A percentile compares a stretch with the other conserved stretches of the same genome.
phyloP scores from a whole-genome alignment of 1,140 invertebrate genomes.

The Campodea augens region DNA sequence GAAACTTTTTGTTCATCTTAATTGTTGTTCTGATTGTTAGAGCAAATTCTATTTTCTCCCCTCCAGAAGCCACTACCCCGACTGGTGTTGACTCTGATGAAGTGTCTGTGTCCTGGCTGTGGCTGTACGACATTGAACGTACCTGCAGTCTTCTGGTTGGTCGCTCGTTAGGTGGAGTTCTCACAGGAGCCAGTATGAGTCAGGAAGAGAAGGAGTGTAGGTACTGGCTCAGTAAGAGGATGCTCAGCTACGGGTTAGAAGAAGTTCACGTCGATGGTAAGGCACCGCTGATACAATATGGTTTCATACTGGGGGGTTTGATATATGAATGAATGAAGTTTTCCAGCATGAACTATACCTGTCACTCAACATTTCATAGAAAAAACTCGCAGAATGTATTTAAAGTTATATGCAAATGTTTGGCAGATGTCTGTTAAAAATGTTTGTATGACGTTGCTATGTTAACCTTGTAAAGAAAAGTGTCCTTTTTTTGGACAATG shows the following conservation, averaged over 20 bases:
- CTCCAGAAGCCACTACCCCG: constrained; percentile 25
- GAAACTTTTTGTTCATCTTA: too few species aligned
- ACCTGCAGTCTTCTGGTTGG: constrained; percentile 38
- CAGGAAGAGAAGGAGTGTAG: constrained; percentile 27
- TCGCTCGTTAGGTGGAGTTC: constrained; percentile 34
- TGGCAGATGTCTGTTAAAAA: too few species aligned
- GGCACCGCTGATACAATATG: constrained; percentile 14
- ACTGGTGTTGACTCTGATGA: constrained; percentile 20
- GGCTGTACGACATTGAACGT: constrained; percentile 40
- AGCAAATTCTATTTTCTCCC: too few species aligned
- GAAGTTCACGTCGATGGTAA: constrained; percentile 9
- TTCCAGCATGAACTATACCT: background rate
- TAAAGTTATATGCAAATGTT: too few species aligned
- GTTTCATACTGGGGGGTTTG: background rate
- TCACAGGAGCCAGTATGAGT: constrained; percentile 28
- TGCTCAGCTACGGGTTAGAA: constrained; percentile 35
- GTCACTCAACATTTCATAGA: too few species aligned
- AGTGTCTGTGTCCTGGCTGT: constrained; percentile 31
- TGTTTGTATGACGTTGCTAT: too few species aligned
- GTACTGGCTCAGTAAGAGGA: constrained; percentile 30
- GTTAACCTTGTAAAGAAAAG: too few species aligned
- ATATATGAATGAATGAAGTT: background rate
- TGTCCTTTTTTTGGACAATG: too few species aligned
- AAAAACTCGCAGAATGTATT: too few species aligned
- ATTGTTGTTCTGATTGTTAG: too few species aligned